These are phyloP conservation scores for Perodicticus potto DNA, from an alignment of 2,797 vertebrate genomes.

Conservation along the genomic window DNA sequence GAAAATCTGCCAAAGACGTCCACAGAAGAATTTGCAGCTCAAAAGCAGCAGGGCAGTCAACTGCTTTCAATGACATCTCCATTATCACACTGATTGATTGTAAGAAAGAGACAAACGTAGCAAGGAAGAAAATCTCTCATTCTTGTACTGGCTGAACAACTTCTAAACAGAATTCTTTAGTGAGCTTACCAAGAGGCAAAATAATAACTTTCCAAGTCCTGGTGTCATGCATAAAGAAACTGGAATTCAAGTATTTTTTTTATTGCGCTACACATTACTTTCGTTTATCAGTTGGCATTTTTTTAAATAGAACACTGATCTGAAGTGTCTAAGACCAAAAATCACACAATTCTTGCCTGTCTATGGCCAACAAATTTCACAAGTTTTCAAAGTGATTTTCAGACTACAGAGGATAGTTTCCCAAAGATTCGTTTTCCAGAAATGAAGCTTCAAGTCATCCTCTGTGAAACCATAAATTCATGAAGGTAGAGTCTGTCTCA, in stretches of 20 bases:
- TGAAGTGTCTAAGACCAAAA: neutral
- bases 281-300: constrained; percentile 36
- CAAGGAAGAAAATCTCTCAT: neutral
- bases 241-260: neutral
- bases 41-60: neutral
- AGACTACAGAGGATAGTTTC: neutral
- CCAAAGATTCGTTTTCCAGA: constrained; percentile 16
- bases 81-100: constrained; percentile 18
- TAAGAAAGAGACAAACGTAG: neutral
- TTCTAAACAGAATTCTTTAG: constrained; percentile 56
- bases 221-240: neutral
- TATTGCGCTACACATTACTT: neutral
- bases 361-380: neutral
- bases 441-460: neutral
- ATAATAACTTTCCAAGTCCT: neutral
- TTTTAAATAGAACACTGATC: neutral
- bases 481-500: neutral
- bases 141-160: constrained; percentile 6
- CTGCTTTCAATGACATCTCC: neutral
- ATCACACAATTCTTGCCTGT: neutral
- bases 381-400: constrained; percentile 49
- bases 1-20: neutral
- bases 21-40: neutral
- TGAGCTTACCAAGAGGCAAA: constrained; percentile 11
- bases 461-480: neutral